Evolutionary conservation across 2,888 invertebrate species (phyloP), one percentile per base, ranked within the genome.

Genomic region (Hirtodrosophila cameraria): DNA sequence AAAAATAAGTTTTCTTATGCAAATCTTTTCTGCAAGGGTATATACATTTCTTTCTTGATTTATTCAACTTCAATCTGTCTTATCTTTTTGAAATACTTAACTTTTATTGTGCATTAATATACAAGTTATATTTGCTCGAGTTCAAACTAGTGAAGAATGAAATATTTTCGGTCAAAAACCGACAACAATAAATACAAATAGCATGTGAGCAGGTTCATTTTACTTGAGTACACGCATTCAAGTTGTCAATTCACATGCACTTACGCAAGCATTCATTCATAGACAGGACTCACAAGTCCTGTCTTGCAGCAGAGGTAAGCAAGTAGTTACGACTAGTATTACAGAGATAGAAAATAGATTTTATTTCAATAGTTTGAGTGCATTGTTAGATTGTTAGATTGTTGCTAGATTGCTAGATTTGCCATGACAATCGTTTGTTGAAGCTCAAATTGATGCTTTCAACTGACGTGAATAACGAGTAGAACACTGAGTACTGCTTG

Each of bases 321-420:
- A 5, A 12, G 52, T 11, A 27, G 33, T 30, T 35, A 41, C n/a
- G 39, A 31, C 23, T 6, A 16, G 8, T 33, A 15, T 3, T 27
- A 18, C 13, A 13, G 23, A n/a, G n/a, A 18, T 18, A 18, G 18
- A 23, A 6, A 23, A 6, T 1, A 4, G 15, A 43, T 25, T 15
- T 38, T 3, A 1, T 2, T 33, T 45, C 45, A 28, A 46, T 55
- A 53, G 54, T 43, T 55, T 55, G 55, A 20, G 13, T 35, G 41
- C 15, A 18, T 54, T 68, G 53, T 53, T 27, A 31, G 38, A 3
- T 36, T 25, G 28, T 27, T n/a, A n/a, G n/a, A n/a, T n/a, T n/a
- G n/a, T n/a, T n/a, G n/a, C n/a, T n/a, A n/a, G n/a, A n/a, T n/a
- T 46, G 41, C 42, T 67, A 33, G 41, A 66, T 58, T 66, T 67